Conservation (phyloP, 1,140 invertebrate species). For the Geopemphigus sp. region DNA sequence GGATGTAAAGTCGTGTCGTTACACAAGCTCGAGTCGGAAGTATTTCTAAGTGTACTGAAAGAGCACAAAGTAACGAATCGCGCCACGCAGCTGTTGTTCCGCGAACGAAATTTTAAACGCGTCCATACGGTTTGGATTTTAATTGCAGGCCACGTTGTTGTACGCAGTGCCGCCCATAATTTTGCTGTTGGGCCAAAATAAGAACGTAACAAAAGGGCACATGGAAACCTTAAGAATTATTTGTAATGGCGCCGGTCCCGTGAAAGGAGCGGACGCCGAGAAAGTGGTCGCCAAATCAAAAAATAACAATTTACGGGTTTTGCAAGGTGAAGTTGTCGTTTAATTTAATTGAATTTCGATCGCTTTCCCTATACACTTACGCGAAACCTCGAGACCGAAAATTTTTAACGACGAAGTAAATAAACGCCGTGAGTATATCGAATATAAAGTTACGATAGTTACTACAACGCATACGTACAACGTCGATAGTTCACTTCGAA, state of each 20-base stretch:
- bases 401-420: too few relatives aligned
- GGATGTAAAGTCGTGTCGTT: constrained; percentile 64
- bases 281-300: constrained; percentile 47
- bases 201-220: constrained; percentile 56
- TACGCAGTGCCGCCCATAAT: constrained; percentile 66
- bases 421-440: too few relatives aligned
- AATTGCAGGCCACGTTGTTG: constrained; percentile 59
- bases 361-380: too few relatives aligned
- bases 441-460: too few relatives aligned
- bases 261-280: constrained; percentile 49
- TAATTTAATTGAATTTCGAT: too few relatives aligned
- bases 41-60: constrained; percentile 67
- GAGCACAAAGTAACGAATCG: constrained; percentile 59
- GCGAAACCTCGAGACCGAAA: background rate
- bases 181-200: constrained; percentile 65
- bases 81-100: background rate
- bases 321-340: constrained; percentile 60
- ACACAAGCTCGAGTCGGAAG: constrained; percentile 66
- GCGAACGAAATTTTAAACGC: too few relatives aligned
- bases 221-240: constrained; percentile 43
- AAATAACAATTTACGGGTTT: constrained; percentile 53
- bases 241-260: constrained; percentile 52
- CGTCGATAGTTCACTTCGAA: too few relatives aligned
- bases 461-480: too few relatives aligned
- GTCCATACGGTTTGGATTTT: too few relatives aligned